Percentiles rank a stretch among this genome's conserved stretches.
phyloP scores from a whole-genome alignment of 2,113 vertebrate species.

The Cavia aperea region DNA sequence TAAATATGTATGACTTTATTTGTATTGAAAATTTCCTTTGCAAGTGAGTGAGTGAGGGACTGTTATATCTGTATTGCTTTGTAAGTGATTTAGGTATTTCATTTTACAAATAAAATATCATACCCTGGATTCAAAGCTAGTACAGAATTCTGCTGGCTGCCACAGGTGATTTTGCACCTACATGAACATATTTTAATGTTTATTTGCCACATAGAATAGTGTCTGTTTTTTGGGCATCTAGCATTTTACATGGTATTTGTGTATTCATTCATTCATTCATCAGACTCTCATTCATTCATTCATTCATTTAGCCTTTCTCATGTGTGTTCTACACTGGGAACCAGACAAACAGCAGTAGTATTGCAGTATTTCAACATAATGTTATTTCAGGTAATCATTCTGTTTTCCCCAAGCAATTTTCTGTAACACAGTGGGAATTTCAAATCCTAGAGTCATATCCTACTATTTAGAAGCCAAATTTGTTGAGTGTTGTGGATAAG shows the following conservation, averaged over 20 bases:
- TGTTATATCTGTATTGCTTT: conserved; percentile 62
- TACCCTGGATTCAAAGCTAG: conserved; percentile 48
- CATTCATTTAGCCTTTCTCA: background rate
- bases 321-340: background rate
- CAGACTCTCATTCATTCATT: background rate
- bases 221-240: conserved; percentile 9
- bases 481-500: background rate
- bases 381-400: background rate
- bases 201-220: background rate
- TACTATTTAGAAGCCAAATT: conserved; percentile 19
- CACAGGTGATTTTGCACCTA: conserved; percentile 47
- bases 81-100: conserved; percentile 65
- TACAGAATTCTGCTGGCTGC: conserved; percentile 11
- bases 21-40: conserved; percentile 74
- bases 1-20: conserved; percentile 76
- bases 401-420: conserved; percentile 15
- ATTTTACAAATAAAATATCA: conserved; percentile 62
- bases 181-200: conserved; percentile 17
- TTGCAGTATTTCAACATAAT: background rate
- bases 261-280: background rate
- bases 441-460: background rate
- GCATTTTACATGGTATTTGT: background rate
- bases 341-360: background rate
- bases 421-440: conserved; percentile 3
- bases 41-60: conserved; percentile 57